These are phyloP conservation scores for Motacilla tschutschensis DNA, from an alignment of 2,113 vertebrate genomes.

Conservation along the genomic window DNA sequence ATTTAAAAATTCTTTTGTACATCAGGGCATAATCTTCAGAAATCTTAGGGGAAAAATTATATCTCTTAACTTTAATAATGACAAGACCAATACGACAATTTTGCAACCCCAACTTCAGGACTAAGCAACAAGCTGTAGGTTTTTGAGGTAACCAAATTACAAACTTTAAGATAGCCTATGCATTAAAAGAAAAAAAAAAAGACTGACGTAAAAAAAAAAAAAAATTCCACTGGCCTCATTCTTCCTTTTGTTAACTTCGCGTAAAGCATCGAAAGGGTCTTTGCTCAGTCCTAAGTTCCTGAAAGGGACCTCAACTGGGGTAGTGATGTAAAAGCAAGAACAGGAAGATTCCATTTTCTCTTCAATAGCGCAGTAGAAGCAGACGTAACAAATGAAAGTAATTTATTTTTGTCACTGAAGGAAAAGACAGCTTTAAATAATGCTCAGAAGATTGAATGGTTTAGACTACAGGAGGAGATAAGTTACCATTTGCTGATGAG, in stretches of 20 bases:
- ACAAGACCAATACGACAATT: neutral
- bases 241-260: neutral
- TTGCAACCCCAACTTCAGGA: neutral
- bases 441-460: neutral
- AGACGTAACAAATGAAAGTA: constrained; percentile 11
- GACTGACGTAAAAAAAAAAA: neutral
- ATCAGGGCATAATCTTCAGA: neutral
- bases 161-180: neutral
- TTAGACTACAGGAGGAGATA: neutral
- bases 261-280: neutral
- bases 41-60: neutral
- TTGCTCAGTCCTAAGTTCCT: neutral
- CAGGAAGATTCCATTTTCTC: neutral
- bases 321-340: neutral
- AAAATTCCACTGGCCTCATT: neutral
- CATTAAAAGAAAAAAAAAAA: neutral
- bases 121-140: neutral
- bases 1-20: neutral
- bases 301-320: neutral
- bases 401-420: constrained; percentile 32
- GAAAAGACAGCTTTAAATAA: constrained; percentile 38
- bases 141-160: neutral
- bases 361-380: neutral
- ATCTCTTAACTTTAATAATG: neutral
- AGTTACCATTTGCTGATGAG: constrained; percentile 25